These are phyloP conservation scores for Formica exsecta DNA, from an alignment of 1,140 invertebrate species.

Conservation along the genomic window DNA sequence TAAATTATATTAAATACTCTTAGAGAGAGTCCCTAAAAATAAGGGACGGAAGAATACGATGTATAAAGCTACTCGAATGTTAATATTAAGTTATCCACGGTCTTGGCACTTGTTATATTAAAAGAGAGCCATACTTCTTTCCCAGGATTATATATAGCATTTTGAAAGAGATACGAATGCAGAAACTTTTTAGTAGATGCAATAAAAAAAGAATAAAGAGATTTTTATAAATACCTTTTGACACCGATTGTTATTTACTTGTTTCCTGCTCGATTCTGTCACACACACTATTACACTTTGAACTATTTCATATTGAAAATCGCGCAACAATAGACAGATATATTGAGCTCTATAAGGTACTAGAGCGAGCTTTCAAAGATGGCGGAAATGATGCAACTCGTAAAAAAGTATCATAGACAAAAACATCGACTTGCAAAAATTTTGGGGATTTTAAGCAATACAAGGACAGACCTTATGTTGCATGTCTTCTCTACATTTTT, in stretches of 20 bases:
- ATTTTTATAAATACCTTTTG: constrained; percentile 74
- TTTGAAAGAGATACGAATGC: constrained; percentile 63
- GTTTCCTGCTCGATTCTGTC: not conserved
- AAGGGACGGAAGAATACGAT: constrained; percentile 9
- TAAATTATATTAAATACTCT: constrained; percentile 71
- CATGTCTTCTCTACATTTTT: too few relatives aligned
- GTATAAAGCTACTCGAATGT: constrained; percentile 64
- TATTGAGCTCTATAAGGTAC: too few relatives aligned
- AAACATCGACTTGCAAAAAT: too few relatives aligned
- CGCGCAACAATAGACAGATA: too few relatives aligned
- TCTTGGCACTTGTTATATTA: constrained; percentile 56
- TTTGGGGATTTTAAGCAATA: too few relatives aligned
- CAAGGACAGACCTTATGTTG: too few relatives aligned
- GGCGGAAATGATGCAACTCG: too few relatives aligned
- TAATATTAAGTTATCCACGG: constrained; percentile 56
- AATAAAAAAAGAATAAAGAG: constrained; percentile 75
- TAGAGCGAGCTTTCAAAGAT: too few relatives aligned
- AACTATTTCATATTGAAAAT: too few relatives aligned
- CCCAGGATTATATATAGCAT: constrained; percentile 58
- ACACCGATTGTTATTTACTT: not conserved
- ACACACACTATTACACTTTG: too few relatives aligned
- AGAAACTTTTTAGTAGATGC: constrained; percentile 73
- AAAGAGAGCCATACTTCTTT: constrained; percentile 67
- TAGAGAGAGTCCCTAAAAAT: constrained; percentile 46
- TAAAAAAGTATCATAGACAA: too few relatives aligned